Conservation (phyloP, 2,113 vertebrate genomes). For the Syngnathus floridae region DNA sequence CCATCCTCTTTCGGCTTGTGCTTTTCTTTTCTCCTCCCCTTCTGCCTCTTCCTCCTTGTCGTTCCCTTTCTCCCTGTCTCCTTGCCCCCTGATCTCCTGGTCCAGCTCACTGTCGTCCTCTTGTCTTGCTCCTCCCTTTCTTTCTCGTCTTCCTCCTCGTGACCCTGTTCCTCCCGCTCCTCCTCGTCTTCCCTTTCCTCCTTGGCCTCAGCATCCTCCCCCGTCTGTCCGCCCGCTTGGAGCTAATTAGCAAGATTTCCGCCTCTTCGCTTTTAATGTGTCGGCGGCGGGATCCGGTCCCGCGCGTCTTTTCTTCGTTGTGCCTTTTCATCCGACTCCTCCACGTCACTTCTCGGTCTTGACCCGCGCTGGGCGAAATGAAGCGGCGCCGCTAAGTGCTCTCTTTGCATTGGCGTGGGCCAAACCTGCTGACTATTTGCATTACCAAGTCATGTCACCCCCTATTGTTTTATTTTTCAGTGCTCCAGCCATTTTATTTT, state of each 20-base stretch:
- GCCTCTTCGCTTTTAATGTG: neutral
- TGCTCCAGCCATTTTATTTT: too few relatives aligned
- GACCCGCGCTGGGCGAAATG: neutral
- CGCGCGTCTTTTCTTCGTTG: neutral
- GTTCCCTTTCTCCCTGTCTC: too few relatives aligned
- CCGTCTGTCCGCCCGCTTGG: neutral
- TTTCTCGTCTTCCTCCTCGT: too few relatives aligned
- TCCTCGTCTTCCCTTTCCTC: too few relatives aligned
- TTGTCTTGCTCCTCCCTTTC: too few relatives aligned
- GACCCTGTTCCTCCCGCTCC: too few relatives aligned
- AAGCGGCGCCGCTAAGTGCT: slow-evolving; percentile 1
- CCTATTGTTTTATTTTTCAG: too few relatives aligned
- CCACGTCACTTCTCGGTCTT: neutral
- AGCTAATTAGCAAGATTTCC: neutral
- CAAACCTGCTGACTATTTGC: neutral
- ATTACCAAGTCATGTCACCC: neutral
- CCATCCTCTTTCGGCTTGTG: too few relatives aligned
- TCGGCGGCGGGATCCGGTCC: neutral
- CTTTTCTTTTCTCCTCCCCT: too few relatives aligned
- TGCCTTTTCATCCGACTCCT: neutral
- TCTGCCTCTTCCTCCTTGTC: too few relatives aligned
- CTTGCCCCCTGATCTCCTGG: too few relatives aligned
- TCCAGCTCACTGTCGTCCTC: too few relatives aligned
- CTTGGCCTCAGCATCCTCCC: neutral
- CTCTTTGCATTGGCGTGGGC: neutral